Evolutionary conservation across 2,113 vertebrate genomes (phyloP).

Genomic region (Podilymbus podiceps): DNA sequence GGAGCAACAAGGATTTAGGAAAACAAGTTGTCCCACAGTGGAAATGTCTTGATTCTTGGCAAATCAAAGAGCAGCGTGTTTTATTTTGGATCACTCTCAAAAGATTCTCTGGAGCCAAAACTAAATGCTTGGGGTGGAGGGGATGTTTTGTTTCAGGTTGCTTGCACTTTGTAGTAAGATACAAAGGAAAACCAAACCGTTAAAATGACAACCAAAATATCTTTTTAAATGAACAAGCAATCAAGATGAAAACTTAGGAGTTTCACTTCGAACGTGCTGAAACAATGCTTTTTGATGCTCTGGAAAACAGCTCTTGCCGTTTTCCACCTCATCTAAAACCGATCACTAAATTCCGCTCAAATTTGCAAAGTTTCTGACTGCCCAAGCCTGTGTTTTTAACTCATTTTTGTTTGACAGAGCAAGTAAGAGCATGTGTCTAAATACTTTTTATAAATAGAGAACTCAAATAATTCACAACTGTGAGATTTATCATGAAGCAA

Average conservation of each 20-base stretch:
- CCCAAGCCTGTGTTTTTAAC: not conserved
- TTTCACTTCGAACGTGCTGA: not conserved
- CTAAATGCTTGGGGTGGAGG: not conserved
- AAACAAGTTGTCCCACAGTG: not conserved
- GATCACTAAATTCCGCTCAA: not conserved
- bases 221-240: not conserved
- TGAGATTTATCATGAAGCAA: not conserved
- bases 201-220: not conserved
- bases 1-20: not conserved
- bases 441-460: not conserved
- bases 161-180: slow-evolving; percentile 44
- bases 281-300: not conserved
- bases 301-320: not conserved
- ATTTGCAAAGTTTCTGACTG: not conserved
- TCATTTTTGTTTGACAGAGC: not conserved
- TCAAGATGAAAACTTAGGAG: not conserved
- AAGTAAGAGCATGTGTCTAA: not conserved
- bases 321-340: not conserved
- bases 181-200: not conserved
- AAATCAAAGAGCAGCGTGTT: not conserved
- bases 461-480: not conserved
- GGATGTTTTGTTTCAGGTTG: slow-evolving; percentile 24
- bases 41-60: not conserved
- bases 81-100: not conserved
- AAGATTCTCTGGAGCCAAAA: not conserved